A percentile compares a stretch with the other conserved stretches of the same genome.
Evolutionary conservation across 2,888 invertebrate species (phyloP).

Genomic region (Andrena fulva): DNA sequence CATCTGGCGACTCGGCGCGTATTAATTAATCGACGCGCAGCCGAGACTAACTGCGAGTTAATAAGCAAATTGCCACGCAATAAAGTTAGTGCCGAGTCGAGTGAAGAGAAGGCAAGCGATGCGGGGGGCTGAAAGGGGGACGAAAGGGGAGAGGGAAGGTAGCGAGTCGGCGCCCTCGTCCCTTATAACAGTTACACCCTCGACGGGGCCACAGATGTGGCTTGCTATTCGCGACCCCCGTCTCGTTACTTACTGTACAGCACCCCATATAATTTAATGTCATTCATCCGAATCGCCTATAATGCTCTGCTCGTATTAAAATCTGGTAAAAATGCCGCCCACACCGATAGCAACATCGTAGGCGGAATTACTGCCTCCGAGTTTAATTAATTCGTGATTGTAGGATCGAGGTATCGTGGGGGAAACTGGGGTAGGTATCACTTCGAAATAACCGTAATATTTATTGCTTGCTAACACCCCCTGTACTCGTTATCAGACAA

Average conservation of each 20-base stretch:
- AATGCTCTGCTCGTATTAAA: conserved; percentile 78
- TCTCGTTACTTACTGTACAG: conserved; percentile 60
- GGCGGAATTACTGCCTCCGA: conserved; percentile 40
- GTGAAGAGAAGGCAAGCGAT: conserved; percentile 58
- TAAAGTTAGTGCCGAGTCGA: conserved; percentile 80
- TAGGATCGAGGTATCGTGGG: neutral
- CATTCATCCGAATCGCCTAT: conserved; percentile 80
- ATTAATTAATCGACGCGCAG: conserved; percentile 84
- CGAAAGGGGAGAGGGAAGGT: conserved; percentile 17
- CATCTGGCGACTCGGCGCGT: conserved; percentile 81
- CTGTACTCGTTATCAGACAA: neutral
- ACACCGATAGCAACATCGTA: conserved; percentile 21
- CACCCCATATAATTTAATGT: conserved; percentile 80
- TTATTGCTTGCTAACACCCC: conserved; percentile 17
- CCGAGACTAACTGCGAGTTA: conserved; percentile 85
- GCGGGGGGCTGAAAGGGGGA: conserved; percentile 36
- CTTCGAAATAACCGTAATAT: conserved; percentile 12
- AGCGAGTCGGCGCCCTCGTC: conserved; percentile 72
- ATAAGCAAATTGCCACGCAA: conserved; percentile 85
- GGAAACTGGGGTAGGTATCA: conserved; percentile 2
- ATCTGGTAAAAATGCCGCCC: conserved; percentile 78
- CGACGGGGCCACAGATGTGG: conserved; percentile 84
- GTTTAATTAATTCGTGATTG: conserved; percentile 55
- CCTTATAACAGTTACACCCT: conserved; percentile 83
- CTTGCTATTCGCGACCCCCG: conserved; percentile 78